Evolutionary conservation across 2,797 vertebrate species (phyloP), one percentile per base, ranked within the genome.

Genomic region (Cryptoblepharus egeriae): DNA sequence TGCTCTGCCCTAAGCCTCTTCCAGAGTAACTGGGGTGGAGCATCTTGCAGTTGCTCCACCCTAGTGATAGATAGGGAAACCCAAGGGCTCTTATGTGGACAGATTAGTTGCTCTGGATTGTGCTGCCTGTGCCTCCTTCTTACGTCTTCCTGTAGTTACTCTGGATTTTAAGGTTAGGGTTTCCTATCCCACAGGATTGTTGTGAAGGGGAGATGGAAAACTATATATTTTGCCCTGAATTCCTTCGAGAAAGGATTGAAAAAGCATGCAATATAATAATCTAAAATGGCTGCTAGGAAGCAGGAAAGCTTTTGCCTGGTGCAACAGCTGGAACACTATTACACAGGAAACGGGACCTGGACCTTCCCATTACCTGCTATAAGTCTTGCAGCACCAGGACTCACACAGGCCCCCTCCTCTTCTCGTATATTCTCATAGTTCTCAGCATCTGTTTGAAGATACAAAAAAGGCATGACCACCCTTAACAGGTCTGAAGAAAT

Each of bases 361-460:
- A 65, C 28, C n/a, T 26, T 15, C 65, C 52, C 60, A 35, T 12
- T 79, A 84, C 82, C 82, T 84, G 82, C 82, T 74, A 84, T 84
- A 28, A 84, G 76, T 9, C 69, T 49, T 37, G 76, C 49, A 58
- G 76, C 30, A 24, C 76, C 82, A 79, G 76, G 16, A 6, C 24
- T 79, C 22, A 73, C 3, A 39, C 49, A 5, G 15, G 4, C 2
- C 39, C 72, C 70, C 39, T 79, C 60, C 67, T 84, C 76, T 37
- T n/a, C n/a, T n/a, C n/a, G n/a, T n/a, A 84, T 20, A 26, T 84
- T 84, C 42, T 74, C 77, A 79, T 84, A 84, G 63, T 84, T 84
- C 9, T 74, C 76, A 49, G 39, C 63, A 45, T 79, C 76, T 79
- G 70, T 49, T 60, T 18, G 65, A 39, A 84, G 68, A 84, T 26